Evolutionary conservation across 2,113 vertebrate species (phyloP), one percentile per base, ranked within the genome.

Genomic region (Triplophysa tibetana): DNA sequence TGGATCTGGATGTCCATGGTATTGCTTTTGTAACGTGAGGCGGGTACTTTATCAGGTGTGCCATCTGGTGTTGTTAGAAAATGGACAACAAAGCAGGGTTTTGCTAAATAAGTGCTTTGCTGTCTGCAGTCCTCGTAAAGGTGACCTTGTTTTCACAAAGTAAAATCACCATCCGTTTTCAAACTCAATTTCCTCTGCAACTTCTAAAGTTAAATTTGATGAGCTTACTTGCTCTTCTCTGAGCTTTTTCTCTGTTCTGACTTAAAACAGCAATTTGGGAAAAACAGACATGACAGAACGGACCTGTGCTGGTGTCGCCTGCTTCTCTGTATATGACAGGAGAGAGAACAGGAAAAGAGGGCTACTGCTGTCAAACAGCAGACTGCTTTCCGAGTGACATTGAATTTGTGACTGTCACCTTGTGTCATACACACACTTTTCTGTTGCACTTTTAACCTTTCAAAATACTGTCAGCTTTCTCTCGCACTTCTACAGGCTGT

Each of bases 381-480:
- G 41, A 2, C 43, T 65, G 61, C 23, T 56, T 72, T 50, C 21
- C 72, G 77, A 75, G 54, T 82, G 76, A 68, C 81, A 79, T 26
- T 29, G 26, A 16, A 78, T 58, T 41, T 67, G 43, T 77, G 66
- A 65, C 72, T 7, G 5, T 69, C 41, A 63, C 58, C 52, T 80
- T 70, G 11, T 56, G 26, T 63, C 43, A 74, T 24, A 43, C 73
- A 43, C n/a, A 68, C 19, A 58, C 45, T 21, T 38, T 79, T 33
- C 50, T 45, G 54, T 65, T 65, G 23, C 68, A 50, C 77, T 50
- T 58, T 76, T 79, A 54, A n/a, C 58, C 69, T 77, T 19, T 69
- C 23, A 58, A 3, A 69, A 75, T 50, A 78, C 75, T 60, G 65
- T 85, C 38, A 72, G 64, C 79, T 86, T 83, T 69, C 56, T 70